phyloP scores from a whole-genome alignment of 2,797 vertebrate species.

The Schizopygopsis pylzovi region DNA sequence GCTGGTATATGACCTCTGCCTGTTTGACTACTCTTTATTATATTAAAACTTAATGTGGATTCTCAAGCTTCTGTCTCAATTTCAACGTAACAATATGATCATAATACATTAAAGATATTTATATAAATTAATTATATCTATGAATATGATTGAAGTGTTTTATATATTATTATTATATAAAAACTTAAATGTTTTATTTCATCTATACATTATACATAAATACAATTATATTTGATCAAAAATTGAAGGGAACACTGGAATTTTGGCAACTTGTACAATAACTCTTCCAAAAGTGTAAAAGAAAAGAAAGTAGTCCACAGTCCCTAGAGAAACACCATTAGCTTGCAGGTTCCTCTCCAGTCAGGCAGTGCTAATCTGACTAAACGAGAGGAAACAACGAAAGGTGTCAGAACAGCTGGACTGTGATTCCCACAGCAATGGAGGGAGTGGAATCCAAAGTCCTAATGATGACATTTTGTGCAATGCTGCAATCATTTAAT shows the following conservation, averaged over 20 bases:
- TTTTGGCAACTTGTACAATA: neutral
- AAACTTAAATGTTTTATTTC: neutral
- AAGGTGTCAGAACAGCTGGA: slow-evolving; percentile 49
- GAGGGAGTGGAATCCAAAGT: slow-evolving; percentile 24
- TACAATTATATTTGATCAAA: neutral
- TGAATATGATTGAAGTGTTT: neutral
- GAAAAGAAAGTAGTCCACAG: neutral
- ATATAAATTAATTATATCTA: neutral
- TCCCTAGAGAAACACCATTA: slow-evolving; percentile 14
- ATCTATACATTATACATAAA: neutral
- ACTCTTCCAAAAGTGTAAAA: neutral
- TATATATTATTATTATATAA: neutral
- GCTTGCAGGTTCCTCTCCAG: slow-evolving; percentile 21
- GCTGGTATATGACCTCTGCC: no score
- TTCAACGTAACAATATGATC: neutral
- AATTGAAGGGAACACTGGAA: neutral
- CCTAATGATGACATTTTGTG: slow-evolving; percentile 44
- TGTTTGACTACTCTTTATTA: no score
- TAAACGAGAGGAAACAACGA: slow-evolving; percentile 41
- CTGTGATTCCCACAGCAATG: slow-evolving; percentile 37
- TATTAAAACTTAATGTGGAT: no score
- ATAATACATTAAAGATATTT: neutral
- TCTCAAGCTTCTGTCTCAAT: no score
- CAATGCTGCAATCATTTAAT: slow-evolving; percentile 44
- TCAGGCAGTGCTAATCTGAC: slow-evolving; percentile 31